Evolutionary conservation across 1,140 invertebrate species (phyloP).

Genomic region (Tyrophagus putrescentiae): DNA sequence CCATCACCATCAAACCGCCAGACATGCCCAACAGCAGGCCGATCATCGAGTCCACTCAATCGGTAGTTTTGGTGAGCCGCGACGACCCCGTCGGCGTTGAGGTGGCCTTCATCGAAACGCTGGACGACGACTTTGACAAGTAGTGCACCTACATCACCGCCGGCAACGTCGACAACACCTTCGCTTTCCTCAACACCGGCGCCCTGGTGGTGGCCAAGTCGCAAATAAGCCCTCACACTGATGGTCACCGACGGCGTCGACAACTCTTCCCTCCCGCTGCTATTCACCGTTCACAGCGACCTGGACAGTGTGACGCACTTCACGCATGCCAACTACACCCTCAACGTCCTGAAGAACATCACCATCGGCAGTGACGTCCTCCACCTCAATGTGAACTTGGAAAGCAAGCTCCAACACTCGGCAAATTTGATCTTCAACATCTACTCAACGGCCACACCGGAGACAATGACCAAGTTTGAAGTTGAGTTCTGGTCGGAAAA

Average conservation of each 20-base stretch:
- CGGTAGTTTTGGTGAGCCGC: conserved; percentile 59
- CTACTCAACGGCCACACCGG: conserved; percentile 17
- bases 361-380: conserved; percentile 71
- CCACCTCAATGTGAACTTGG: conserved; percentile 75
- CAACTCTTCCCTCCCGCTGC: conserved; percentile 48
- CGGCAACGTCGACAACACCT: conserved; percentile 63
- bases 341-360: conserved; percentile 71
- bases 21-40: conserved; percentile 48
- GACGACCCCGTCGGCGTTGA: conserved; percentile 65
- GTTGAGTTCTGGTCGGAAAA: conserved; percentile 9
- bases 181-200: conserved; percentile 67
- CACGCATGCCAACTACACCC: conserved; percentile 68
- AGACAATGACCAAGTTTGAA: conserved; percentile 10
- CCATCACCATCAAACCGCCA: conserved; percentile 34
- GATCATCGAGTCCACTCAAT: conserved; percentile 44
- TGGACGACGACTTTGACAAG: conserved; percentile 62
- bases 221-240: conserved; percentile 71
- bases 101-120: conserved; percentile 60
- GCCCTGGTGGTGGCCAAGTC: conserved; percentile 66
- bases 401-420: conserved; percentile 53
- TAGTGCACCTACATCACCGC: conserved; percentile 76
- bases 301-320: conserved; percentile 90
- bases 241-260: conserved; percentile 67
- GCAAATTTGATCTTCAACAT: conserved; percentile 4
- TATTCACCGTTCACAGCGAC: conserved; percentile 47